Percentiles rank a stretch among this genome's conserved stretches.
Conservation (phyloP, 1,140 invertebrate species). For the Macrotrachela quadricornifera region DNA sequence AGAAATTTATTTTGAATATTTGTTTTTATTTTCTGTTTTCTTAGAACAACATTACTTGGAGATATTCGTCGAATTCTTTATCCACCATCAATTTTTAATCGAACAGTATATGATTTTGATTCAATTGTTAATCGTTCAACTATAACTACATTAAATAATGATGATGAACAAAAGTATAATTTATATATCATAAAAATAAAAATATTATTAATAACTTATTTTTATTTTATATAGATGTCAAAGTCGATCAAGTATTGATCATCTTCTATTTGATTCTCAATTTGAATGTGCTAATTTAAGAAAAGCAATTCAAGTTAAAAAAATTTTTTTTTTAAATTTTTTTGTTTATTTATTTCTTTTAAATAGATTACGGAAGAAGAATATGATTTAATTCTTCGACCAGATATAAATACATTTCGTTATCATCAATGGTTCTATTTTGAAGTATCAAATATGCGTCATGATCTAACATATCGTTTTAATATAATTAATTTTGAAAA, state of each 20-base stretch:
- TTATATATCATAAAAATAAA: too few species aligned
- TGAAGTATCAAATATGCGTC: conserved; percentile 57
- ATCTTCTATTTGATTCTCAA: conserved; percentile 58
- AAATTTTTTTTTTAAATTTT: conserved; percentile 31
- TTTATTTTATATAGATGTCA: conserved; percentile 11
- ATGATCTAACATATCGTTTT: conserved; percentile 49
- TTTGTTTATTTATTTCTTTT: too few species aligned
- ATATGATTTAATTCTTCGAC: conserved; percentile 77
- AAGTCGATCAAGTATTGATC: conserved; percentile 35
- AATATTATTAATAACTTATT: too few species aligned
- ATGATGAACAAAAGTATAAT: too few species aligned
- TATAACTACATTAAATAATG: neutral
- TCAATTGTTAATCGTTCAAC: conserved; percentile 16
- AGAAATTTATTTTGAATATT: too few species aligned
- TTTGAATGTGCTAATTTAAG: conserved; percentile 88
- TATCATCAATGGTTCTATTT: conserved; percentile 84
- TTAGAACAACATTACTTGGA: conserved; percentile 12
- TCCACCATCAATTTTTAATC: conserved; percentile 31
- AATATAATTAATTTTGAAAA: conserved; percentile 80
- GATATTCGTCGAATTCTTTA: conserved; percentile 29
- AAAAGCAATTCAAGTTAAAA: conserved; percentile 61
- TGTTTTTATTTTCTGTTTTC: too few species aligned
- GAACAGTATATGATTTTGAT: conserved; percentile 54
- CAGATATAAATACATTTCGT: conserved; percentile 56
- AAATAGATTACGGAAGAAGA: conserved; percentile 33